Percentiles rank a stretch among this genome's conserved stretches.
Conservation (phyloP, 2,113 vertebrate genomes). For the Halcyon malimbica region DNA sequence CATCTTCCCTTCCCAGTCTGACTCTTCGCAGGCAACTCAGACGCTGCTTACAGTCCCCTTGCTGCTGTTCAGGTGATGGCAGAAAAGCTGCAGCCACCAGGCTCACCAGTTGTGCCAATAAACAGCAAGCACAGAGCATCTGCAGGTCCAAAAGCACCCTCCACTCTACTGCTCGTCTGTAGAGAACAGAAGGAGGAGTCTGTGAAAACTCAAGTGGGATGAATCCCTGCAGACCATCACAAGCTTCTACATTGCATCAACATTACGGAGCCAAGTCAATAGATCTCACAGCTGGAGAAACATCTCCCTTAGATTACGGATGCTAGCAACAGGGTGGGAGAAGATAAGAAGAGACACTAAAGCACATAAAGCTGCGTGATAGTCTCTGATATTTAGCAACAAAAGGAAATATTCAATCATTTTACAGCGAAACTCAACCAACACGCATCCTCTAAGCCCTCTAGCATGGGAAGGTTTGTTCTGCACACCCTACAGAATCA, state of each 20-base stretch:
- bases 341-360: background rate
- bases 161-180: background rate
- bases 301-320: background rate
- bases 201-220: background rate
- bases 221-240: background rate
- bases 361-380: too few relatives aligned
- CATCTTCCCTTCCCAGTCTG: background rate
- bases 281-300: background rate
- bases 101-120: background rate
- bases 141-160: background rate
- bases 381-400: background rate
- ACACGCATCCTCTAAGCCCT: fast-evolving
- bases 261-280: background rate
- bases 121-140: background rate
- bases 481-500: too few relatives aligned
- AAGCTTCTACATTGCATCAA: background rate
- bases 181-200: background rate
- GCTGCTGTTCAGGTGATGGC: background rate
- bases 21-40: background rate
- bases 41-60: fast-evolving
- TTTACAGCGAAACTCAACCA: background rate
- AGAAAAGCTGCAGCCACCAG: background rate
- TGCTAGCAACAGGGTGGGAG: background rate
- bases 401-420: background rate
- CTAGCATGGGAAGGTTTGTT: background rate